Conservation (phyloP, 1,140 invertebrate genomes). For the Lineus longissimus region DNA sequence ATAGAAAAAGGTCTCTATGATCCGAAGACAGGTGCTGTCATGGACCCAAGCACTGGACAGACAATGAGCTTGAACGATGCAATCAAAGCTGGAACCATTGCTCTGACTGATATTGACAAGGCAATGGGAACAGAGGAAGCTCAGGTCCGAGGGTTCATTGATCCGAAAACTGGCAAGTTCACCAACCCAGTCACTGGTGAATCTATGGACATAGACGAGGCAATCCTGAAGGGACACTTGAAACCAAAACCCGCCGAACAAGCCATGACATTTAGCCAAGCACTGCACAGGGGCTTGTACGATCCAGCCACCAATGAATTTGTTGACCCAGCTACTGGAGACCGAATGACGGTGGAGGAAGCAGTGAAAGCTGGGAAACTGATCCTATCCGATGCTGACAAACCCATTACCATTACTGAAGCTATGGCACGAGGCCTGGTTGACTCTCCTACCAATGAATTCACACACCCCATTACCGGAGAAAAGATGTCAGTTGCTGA, state of each 20-base stretch:
- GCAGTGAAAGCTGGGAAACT: constrained; percentile 59
- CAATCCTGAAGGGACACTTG: constrained; percentile 61
- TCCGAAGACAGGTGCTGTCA: constrained; percentile 60
- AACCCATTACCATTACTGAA: constrained; percentile 74
- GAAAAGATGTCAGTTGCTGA: constrained; percentile 69
- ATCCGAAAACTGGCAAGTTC: constrained; percentile 53
- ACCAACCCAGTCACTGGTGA: constrained; percentile 76
- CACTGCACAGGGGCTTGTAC: constrained; percentile 12
- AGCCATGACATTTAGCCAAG: constrained; percentile 40
- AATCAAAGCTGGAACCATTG: constrained; percentile 64
- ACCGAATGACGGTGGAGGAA: constrained; percentile 58
- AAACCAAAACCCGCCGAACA: neutral
- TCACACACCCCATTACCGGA: constrained; percentile 72
- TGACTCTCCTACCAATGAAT: constrained; percentile 69
- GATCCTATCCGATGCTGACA: constrained; percentile 58
- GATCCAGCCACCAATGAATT: constrained; percentile 40
- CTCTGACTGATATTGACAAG: no score
- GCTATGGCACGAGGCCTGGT: constrained; percentile 68
- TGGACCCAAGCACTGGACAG: constrained; percentile 64
- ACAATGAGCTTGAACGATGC: constrained; percentile 59
- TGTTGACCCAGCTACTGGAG: constrained; percentile 39
- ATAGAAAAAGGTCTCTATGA: constrained; percentile 73
- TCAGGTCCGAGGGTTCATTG: constrained; percentile 11
- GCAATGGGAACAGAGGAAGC: no score
- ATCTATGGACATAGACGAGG: constrained; percentile 70